A percentile compares a stretch with the other conserved stretches of the same genome.
These are phyloP conservation scores for Drosophila yooni DNA, from an alignment of 2,888 invertebrate species.

Conservation along the genomic window DNA sequence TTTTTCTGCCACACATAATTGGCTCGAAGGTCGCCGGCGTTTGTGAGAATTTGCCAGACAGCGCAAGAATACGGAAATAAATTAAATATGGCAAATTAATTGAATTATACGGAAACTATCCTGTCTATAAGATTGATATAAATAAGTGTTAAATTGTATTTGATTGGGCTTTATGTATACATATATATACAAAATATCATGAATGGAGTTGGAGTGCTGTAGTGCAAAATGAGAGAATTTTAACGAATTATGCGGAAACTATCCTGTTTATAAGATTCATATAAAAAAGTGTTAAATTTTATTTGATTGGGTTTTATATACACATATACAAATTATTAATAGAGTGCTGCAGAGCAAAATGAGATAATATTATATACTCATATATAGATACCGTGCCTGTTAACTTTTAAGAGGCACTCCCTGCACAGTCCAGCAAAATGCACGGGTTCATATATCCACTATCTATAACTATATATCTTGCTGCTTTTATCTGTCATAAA, in stretches of 20 bases:
- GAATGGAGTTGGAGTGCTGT: background rate
- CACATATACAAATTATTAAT: background rate
- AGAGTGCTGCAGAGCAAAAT: background rate
- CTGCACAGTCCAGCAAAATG: no score
- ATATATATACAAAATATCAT: background rate
- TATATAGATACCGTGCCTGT: background rate
- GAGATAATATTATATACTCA: background rate
- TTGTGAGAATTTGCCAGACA: slow-evolving; percentile 15
- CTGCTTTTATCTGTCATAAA: slow-evolving; percentile 21
- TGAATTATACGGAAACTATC: slow-evolving; percentile 29
- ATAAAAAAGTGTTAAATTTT: slow-evolving; percentile 5
- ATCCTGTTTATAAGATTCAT: slow-evolving; percentile 15
- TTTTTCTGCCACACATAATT: slow-evolving; percentile 51
- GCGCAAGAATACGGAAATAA: slow-evolving; percentile 23
- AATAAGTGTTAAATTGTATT: slow-evolving; percentile 16
- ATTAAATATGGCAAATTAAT: slow-evolving; percentile 7
- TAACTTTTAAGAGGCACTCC: background rate
- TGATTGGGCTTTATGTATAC: slow-evolving; percentile 7
- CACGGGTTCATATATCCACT: slow-evolving; percentile 10
- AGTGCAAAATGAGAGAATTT: background rate
- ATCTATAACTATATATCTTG: slow-evolving; percentile 18
- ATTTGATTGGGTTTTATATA: slow-evolving; percentile 12
- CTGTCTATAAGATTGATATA: slow-evolving; percentile 10
- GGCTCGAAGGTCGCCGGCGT: slow-evolving; percentile 57
- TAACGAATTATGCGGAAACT: slow-evolving; percentile 20